Evolutionary conservation across 2,797 vertebrate genomes (phyloP), one percentile per base, ranked within the genome.

Genomic region (Gambusia yucatana): DNA sequence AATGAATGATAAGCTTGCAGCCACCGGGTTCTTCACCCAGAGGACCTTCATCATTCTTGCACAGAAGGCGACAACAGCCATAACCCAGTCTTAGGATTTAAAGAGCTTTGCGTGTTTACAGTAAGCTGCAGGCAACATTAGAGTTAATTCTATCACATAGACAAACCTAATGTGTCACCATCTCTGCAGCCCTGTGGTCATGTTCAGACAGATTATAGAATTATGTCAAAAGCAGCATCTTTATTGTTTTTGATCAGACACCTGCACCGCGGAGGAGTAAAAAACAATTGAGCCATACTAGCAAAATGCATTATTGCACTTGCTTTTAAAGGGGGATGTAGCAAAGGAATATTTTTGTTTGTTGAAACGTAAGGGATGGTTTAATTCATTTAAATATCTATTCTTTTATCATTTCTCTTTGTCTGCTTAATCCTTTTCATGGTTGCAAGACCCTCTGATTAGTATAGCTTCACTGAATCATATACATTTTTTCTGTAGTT

Each of bases 1-100:
- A 72, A 84, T 78, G 52, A 86, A 79, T 72, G 86, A 87, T 80
- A 81, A 86, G 78, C 47, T 33, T 9, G 46, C 36, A 39, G 69
- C 84, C 76, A 83, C 43, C 83, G 69, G 73, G 33, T 74, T 77
- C 46, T 30, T 22, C 67, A 82, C 86, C 83, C 74, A 70, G 39
- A 73, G 82, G 86, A 84, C 61, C 74, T 1, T 52, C 74, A 30
- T 75, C 78, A 39, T 48, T 77, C 83, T 63, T 75, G 69, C 71
- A 50, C 65, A 71, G 73, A 75, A 43, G 39, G 52, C 25, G 69
- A 77, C 77, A 81, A 78, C 73, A 81, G 76, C 28, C 61, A 59
- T 48, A 78, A 74, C 48, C 70, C 78, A 77, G 65, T n/a, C 52
- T 77, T 79, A 78, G 67, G 52, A 82, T 71, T 25, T 65, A 76